phyloP scores from a whole-genome alignment of 2,113 vertebrate species.

The Xenopus laevis region DNA sequence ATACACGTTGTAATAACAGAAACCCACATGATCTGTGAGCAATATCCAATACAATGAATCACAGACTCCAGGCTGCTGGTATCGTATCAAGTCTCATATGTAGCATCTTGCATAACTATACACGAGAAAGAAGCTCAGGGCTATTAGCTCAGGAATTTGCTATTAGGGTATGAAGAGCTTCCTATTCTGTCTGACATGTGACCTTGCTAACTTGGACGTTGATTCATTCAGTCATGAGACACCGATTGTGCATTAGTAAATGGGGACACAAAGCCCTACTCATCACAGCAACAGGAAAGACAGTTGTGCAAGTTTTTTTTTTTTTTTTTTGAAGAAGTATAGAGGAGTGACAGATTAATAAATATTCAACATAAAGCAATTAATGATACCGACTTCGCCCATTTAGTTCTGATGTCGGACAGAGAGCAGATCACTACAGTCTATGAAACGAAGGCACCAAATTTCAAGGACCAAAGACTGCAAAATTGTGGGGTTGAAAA shows the following conservation, averaged over 20 bases:
- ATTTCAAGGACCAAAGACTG: too few species aligned
- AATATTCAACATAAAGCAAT: too few species aligned
- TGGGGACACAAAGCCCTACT: slow-evolving; percentile 54
- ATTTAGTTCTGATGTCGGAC: too few species aligned
- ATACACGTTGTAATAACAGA: too few species aligned
- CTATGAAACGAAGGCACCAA: too few species aligned
- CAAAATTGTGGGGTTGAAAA: too few species aligned
- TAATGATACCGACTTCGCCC: too few species aligned
- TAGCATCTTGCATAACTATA: background rate
- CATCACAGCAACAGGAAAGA: slow-evolving; percentile 58
- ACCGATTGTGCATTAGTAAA: slow-evolving; percentile 55
- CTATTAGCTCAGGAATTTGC: slow-evolving; percentile 43
- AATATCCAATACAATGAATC: background rate
- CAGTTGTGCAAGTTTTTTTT: slow-evolving; percentile 59
- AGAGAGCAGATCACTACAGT: too few species aligned
- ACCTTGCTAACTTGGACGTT: slow-evolving; percentile 63
- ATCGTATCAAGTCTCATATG: background rate
- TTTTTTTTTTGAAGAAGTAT: too few species aligned
- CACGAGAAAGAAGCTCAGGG: background rate
- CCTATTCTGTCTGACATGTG: slow-evolving; percentile 63
- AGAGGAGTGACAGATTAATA: too few species aligned
- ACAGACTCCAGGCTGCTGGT: background rate
- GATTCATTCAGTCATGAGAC: slow-evolving; percentile 67
- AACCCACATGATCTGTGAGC: too few species aligned
- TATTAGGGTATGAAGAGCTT: slow-evolving; percentile 53